phyloP scores from a whole-genome alignment of 2,888 invertebrate species.

The Yponomeuta plumbellus region DNA sequence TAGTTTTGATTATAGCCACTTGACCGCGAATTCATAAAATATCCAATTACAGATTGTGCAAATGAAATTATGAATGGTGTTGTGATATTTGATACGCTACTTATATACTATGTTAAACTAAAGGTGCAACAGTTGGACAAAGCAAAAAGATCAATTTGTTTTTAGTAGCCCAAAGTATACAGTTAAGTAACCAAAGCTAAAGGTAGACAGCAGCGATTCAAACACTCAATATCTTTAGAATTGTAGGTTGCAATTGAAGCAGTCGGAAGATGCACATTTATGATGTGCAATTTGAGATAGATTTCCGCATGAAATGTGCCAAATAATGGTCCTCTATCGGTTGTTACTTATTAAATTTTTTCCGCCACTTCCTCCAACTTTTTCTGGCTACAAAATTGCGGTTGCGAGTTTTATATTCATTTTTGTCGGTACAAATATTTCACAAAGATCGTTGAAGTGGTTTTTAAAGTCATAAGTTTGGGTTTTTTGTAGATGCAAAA shows the following conservation, averaged over 20 bases:
- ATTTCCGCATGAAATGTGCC: conserved; percentile 66
- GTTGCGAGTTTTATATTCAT: conserved; percentile 30
- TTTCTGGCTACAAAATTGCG: conserved; percentile 45
- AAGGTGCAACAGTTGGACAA: background rate
- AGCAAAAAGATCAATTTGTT: too few species aligned
- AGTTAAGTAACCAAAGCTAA: background rate
- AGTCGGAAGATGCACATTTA: conserved; percentile 57
- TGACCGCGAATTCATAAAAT: conserved; percentile 56
- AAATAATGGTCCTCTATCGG: conserved; percentile 57
- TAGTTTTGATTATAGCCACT: conserved; percentile 33
- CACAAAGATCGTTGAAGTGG: conserved; percentile 13
- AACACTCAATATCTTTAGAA: background rate
- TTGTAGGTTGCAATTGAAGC: conserved; percentile 28
- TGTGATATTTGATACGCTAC: conserved; percentile 43
- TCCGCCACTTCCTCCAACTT: conserved; percentile 33
- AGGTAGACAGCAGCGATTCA: background rate
- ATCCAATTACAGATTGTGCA: conserved; percentile 42
- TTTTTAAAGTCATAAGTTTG: conserved; percentile 12
- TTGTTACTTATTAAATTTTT: conserved; percentile 50
- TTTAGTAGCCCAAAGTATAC: background rate
- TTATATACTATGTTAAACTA: background rate
- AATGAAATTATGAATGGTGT: conserved; percentile 43
- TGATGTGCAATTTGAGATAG: conserved; percentile 70
- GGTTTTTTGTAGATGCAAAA: conserved; percentile 9
- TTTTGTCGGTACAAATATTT: conserved; percentile 9